Evolutionary conservation across 2,888 invertebrate species (phyloP).

Genomic region (Temnothorax unifasciatus): DNA sequence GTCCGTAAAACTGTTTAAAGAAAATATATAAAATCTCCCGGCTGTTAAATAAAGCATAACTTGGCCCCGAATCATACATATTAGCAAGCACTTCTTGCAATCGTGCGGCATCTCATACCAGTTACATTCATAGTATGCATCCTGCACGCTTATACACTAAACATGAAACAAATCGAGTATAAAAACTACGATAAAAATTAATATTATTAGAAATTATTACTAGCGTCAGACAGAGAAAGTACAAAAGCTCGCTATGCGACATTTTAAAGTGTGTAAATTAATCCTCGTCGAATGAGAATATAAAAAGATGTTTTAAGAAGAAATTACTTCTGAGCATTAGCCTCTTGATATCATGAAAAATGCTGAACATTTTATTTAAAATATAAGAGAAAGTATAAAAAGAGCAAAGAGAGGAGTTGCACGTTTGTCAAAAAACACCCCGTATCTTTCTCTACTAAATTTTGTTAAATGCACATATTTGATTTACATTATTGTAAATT

Average conservation of each 20-base stretch:
- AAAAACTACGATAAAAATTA: neutral
- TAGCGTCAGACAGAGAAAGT: neutral
- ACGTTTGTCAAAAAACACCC: neutral
- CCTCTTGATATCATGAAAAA: neutral
- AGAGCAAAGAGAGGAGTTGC: neutral
- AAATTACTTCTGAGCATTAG: neutral
- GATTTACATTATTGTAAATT: neutral
- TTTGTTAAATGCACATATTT: neutral
- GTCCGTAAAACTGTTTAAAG: conserved; percentile 87
- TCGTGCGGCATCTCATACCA: conserved; percentile 87
- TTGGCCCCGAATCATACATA: conserved; percentile 87
- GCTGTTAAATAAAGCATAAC: conserved; percentile 87
- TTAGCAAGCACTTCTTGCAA: conserved; percentile 86
- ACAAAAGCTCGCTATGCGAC: neutral
- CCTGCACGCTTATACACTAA: conserved; percentile 86
- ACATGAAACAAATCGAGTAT: neutral
- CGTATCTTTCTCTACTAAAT: neutral
- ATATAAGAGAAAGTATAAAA: neutral
- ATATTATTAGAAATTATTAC: neutral
- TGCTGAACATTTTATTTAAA: neutral
- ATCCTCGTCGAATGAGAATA: neutral
- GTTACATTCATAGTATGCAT: conserved; percentile 87
- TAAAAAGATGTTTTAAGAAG: neutral
- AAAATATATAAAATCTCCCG: conserved; percentile 87
- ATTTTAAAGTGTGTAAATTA: neutral